Conservation (phyloP, 2,888 invertebrate species). For the Diogma glabrata region DNA sequence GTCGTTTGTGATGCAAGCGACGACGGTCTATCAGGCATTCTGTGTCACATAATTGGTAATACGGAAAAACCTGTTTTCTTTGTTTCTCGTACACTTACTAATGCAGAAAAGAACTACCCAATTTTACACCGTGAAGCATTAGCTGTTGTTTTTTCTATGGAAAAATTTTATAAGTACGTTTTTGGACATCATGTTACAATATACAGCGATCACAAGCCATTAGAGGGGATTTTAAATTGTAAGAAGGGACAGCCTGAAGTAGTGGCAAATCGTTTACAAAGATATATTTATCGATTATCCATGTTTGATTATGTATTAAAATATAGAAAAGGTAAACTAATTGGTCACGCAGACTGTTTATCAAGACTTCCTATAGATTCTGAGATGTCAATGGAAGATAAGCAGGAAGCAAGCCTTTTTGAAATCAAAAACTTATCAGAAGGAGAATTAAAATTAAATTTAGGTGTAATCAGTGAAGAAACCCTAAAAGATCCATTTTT, state of each 20-base stretch:
- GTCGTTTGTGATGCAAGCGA: not conserved
- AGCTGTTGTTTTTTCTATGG: not conserved
- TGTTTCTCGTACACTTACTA: not conserved
- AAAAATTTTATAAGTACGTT: not conserved
- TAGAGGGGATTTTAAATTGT: not conserved
- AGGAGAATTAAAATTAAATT: too few species aligned
- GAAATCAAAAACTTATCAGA: too few species aligned
- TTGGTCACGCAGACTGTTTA: not conserved
- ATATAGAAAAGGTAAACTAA: not conserved
- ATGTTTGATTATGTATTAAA: constrained; percentile 13
- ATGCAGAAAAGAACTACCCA: not conserved
- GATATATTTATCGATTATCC: not conserved
- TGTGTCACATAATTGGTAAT: not conserved
- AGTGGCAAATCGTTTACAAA: not conserved
- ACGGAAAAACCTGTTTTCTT: not conserved
- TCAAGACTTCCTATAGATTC: not conserved
- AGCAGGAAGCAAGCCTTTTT: not conserved
- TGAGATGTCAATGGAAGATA: not conserved
- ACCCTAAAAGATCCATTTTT: too few species aligned
- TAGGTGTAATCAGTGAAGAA: too few species aligned
- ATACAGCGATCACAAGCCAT: not conserved
- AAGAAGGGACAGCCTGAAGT: not conserved
- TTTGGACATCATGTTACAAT: not conserved
- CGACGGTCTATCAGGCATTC: not conserved
- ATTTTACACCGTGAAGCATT: not conserved